Conservation (phyloP, 2,888 invertebrate species). For the Machimus atricapillus region DNA sequence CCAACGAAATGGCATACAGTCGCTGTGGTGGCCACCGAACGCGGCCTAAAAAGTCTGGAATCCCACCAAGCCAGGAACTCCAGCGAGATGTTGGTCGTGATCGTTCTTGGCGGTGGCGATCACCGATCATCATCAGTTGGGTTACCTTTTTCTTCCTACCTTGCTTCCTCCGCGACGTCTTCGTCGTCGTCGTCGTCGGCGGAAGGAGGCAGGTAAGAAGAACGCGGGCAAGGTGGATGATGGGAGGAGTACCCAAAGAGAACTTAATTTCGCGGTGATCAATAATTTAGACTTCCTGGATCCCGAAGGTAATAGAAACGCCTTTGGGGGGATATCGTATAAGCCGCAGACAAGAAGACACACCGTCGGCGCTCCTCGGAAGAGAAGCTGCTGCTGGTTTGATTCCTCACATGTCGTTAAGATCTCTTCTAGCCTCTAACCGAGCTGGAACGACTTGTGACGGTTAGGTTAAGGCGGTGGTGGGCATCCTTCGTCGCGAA, state of each 20-base stretch:
- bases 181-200: not conserved
- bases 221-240: not conserved
- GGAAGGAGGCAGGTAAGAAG: not conserved
- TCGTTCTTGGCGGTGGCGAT: slow-evolving; percentile 9
- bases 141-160: not conserved
- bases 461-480: not conserved
- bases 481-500: slow-evolving; percentile 33
- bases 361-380: not conserved
- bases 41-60: slow-evolving; percentile 34
- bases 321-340: not conserved
- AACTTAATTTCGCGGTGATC: slow-evolving; percentile 32
- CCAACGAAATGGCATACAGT: not conserved
- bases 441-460: not conserved
- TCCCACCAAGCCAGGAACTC: not conserved
- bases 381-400: not conserved
- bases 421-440: slow-evolving; percentile 25
- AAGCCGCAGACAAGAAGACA: slow-evolving; percentile 7
- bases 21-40: not conserved
- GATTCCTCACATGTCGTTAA: not conserved
- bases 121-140: not conserved
- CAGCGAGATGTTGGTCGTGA: not conserved
- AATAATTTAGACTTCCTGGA: slow-evolving; percentile 41
- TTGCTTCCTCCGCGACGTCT: not conserved
- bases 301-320: slow-evolving; percentile 12
- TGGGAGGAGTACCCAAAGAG: slow-evolving; percentile 17